These are phyloP conservation scores for Clunio marinus DNA, from an alignment of 2,888 invertebrate genomes.

Conservation along the genomic window DNA sequence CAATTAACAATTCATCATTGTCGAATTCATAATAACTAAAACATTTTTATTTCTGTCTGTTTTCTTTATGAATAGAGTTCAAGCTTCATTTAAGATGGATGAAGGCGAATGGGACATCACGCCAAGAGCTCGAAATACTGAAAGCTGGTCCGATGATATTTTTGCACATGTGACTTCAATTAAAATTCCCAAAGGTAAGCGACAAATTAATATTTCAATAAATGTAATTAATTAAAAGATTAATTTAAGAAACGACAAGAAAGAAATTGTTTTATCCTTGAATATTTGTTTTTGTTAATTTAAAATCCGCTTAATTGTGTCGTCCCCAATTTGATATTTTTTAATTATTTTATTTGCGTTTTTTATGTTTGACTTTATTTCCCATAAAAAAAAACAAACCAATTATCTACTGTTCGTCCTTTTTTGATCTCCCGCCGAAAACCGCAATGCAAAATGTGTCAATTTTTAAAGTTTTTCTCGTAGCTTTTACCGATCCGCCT, in stretches of 20 bases:
- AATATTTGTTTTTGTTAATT: not conserved
- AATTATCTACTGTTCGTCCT: not conserved
- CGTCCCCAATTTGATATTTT: not conserved
- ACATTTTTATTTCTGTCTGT: not conserved
- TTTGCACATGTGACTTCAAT: not conserved
- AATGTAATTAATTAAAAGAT: too few relatives aligned
- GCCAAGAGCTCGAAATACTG: conserved; percentile 32
- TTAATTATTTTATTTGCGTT: not conserved
- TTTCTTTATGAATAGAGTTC: conserved; percentile 11
- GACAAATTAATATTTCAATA: too few relatives aligned
- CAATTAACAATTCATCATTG: not conserved
- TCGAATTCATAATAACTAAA: not conserved
- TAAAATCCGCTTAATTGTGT: not conserved
- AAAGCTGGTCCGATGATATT: conserved; percentile 28
- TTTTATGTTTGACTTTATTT: not conserved
- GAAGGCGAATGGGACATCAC: conserved; percentile 29
- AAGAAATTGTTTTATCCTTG: not conserved
- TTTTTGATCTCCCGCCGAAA: not conserved
- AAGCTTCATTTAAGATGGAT: conserved; percentile 22
- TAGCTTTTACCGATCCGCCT: conserved; percentile 31
- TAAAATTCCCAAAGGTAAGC: conserved; percentile 35
- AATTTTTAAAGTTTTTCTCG: conserved; percentile 14
- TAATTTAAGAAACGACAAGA: not conserved
- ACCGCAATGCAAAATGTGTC: not conserved
- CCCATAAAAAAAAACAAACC: not conserved